Conservation (phyloP, 2,888 invertebrate genomes). For the Tridacna crocea region DNA sequence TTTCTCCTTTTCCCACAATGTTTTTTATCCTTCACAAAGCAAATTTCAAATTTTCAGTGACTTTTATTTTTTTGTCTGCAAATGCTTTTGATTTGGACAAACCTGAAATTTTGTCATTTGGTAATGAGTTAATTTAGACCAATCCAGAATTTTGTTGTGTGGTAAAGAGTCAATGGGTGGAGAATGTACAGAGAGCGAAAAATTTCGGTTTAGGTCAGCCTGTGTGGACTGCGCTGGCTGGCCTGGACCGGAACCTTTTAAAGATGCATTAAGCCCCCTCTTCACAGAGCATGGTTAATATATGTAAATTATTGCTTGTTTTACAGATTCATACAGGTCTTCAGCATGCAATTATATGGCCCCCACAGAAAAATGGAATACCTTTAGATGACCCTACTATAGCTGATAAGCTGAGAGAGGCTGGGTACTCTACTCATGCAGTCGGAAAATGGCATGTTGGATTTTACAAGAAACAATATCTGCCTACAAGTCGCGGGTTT, state of each 20-base stretch:
- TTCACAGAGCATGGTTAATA: too few relatives aligned
- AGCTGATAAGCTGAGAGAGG: conserved; percentile 77
- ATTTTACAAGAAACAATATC: conserved; percentile 84
- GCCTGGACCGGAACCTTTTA: too few relatives aligned
- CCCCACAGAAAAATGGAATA: conserved; percentile 76
- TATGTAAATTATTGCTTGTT: not conserved
- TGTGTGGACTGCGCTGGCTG: not conserved
- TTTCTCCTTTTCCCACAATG: too few relatives aligned
- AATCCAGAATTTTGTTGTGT: too few relatives aligned
- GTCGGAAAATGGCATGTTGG: conserved; percentile 85
- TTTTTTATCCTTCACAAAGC: too few relatives aligned
- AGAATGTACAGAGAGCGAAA: not conserved
- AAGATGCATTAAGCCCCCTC: too few relatives aligned
- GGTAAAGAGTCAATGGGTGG: not conserved
- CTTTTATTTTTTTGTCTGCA: too few relatives aligned
- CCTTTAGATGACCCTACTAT: conserved; percentile 78
- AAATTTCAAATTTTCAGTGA: too few relatives aligned
- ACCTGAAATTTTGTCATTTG: too few relatives aligned
- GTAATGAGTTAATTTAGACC: too few relatives aligned
- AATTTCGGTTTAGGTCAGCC: not conserved
- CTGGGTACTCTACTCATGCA: conserved; percentile 81
- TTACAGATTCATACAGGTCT: conserved; percentile 76
- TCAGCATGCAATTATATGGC: conserved; percentile 80
- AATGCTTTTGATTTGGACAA: too few relatives aligned
- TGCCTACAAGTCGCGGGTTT: conserved; percentile 85